A percentile compares a stretch with the other conserved stretches of the same genome.
These are phyloP conservation scores for Melanotaenia pygmaea DNA, from an alignment of 2,797 vertebrate species.

Conservation along the genomic window DNA sequence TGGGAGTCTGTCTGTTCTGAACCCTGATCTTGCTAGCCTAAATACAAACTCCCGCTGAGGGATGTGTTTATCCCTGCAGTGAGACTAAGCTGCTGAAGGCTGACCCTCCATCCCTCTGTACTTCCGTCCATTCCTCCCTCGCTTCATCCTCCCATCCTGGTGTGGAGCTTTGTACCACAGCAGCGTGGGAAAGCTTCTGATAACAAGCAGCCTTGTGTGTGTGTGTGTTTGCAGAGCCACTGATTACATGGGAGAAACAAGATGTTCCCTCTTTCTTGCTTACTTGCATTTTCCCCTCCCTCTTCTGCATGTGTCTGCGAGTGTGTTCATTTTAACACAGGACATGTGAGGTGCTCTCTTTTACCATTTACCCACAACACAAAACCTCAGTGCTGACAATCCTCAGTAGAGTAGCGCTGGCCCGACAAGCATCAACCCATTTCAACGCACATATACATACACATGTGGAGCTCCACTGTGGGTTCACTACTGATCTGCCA, in stretches of 20 bases:
- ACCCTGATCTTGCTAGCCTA: conserved; percentile 74
- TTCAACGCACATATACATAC: conserved; percentile 20
- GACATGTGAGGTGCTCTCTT: conserved; percentile 43
- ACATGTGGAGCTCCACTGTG: conserved; percentile 51
- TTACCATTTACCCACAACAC: conserved; percentile 44
- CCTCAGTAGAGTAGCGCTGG: conserved; percentile 53
- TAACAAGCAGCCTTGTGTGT: conserved; percentile 81
- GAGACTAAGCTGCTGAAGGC: conserved; percentile 74
- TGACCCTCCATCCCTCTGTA: conserved; percentile 77
- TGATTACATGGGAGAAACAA: conserved; percentile 77
- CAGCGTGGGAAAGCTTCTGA: conserved; percentile 83
- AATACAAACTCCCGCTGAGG: conserved; percentile 67
- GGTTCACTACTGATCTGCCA: conserved; percentile 66
- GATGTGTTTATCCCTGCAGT: conserved; percentile 76
- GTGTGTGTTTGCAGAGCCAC: conserved; percentile 67
- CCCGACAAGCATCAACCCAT: conserved; percentile 51
- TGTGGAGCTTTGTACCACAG: conserved; percentile 75
- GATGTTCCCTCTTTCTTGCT: conserved; percentile 71
- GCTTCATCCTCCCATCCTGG: conserved; percentile 75
- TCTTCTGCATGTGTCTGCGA: conserved; percentile 38
- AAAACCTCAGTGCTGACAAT: conserved; percentile 52
- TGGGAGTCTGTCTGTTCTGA: conserved; percentile 64
- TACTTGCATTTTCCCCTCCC: conserved; percentile 45
- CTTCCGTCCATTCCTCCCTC: conserved; percentile 72
- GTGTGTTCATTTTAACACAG: conserved; percentile 51